phyloP scores from a whole-genome alignment of 2,888 invertebrate species.

The Cheilosia vernalis region DNA sequence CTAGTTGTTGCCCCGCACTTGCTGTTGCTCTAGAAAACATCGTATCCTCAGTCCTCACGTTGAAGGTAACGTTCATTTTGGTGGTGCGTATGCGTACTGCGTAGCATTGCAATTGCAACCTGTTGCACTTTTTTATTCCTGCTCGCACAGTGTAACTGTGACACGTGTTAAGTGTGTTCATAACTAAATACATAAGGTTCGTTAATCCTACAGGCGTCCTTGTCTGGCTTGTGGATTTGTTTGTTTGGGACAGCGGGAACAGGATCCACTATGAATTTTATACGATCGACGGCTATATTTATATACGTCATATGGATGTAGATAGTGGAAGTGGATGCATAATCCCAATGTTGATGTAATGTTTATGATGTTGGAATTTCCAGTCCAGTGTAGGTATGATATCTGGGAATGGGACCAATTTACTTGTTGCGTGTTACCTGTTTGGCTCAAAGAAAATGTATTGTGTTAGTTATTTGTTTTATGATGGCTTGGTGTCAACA shows the following conservation, averaged over 20 bases:
- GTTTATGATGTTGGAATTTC: background rate
- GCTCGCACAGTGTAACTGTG: slow-evolving; percentile 41
- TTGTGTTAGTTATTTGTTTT: too few relatives aligned
- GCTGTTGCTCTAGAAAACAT: slow-evolving; percentile 23
- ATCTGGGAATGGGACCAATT: background rate
- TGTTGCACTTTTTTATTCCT: slow-evolving; percentile 54
- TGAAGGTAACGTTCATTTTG: slow-evolving; percentile 22
- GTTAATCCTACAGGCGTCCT: slow-evolving; percentile 60
- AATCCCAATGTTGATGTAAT: slow-evolving; percentile 6
- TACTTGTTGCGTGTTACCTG: too few relatives aligned
- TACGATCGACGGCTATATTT: slow-evolving; percentile 2
- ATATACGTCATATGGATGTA: background rate
- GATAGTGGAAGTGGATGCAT: background rate
- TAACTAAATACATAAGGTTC: background rate
- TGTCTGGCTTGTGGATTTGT: slow-evolving; percentile 41
- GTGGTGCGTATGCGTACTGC: background rate
- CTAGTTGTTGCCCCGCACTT: slow-evolving; percentile 21
- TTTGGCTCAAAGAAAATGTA: too few relatives aligned
- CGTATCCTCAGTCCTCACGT: slow-evolving; percentile 49
- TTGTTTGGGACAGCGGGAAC: slow-evolving; percentile 12
- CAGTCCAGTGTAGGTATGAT: background rate
- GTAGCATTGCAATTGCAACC: slow-evolving; percentile 48
- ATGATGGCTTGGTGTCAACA: too few relatives aligned
- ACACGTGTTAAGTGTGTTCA: slow-evolving; percentile 59
- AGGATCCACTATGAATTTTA: slow-evolving; percentile 6